Percentiles rank a stretch among this genome's conserved stretches.
Conservation (phyloP, 1,140 invertebrate species). For the Thalassaphorura encarpata region DNA sequence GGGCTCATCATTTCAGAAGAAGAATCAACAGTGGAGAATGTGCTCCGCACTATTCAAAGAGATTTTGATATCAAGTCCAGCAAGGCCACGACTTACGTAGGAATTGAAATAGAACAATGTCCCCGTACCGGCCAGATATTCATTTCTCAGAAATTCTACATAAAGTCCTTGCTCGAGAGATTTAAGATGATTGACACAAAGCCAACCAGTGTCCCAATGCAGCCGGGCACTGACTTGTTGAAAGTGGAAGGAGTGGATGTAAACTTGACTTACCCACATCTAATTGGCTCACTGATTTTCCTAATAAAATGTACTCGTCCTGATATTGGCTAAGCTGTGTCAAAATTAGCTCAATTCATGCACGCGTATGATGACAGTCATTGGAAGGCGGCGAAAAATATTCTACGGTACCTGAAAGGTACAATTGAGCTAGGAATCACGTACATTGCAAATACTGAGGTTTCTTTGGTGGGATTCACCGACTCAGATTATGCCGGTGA, state of each 20-base stretch:
- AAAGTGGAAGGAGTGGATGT: not conserved
- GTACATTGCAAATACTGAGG: not conserved
- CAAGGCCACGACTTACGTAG: not conserved
- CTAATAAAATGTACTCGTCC: not conserved
- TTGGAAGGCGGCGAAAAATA: slow-evolving; percentile 26
- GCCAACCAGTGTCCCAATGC: slow-evolving; percentile 9
- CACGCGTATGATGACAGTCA: slow-evolving; percentile 16
- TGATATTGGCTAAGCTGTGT: slow-evolving; percentile 15
- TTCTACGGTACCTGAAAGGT: slow-evolving; percentile 29
- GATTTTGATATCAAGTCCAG: not conserved
- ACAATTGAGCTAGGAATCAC: slow-evolving; percentile 22
- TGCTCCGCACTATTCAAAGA: not conserved
- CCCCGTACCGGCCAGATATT: slow-evolving; percentile 24
- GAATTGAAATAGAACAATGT: no score
- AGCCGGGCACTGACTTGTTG: slow-evolving; percentile 1
- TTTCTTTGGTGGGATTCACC: not conserved
- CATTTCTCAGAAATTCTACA: slow-evolving; percentile 23
- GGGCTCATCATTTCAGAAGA: slow-evolving; percentile 1
- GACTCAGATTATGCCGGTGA: slow-evolving; percentile 32
- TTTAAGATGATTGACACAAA: slow-evolving; percentile 13
- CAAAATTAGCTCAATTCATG: slow-evolving; percentile 17
- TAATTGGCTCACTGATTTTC: slow-evolving; percentile 7
- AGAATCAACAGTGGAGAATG: not conserved
- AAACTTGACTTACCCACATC: slow-evolving; percentile 3
- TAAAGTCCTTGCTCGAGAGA: not conserved